Evolutionary conservation across 2,797 vertebrate genomes (phyloP).

Genomic region (Xenopus petersii): DNA sequence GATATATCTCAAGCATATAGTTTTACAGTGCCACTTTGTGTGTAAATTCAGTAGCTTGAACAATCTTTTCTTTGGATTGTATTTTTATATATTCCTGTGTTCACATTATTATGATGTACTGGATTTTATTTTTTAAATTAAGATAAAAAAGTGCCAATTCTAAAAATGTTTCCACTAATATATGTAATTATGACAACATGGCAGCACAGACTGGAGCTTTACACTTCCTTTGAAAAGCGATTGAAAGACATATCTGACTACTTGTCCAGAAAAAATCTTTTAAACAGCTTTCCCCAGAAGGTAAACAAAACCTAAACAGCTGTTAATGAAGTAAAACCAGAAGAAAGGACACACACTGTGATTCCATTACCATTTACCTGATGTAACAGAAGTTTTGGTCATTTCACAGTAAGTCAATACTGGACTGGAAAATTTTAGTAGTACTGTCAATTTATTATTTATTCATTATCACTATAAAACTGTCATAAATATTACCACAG

Average conservation of each 20-base stretch:
- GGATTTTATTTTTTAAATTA: too few relatives aligned
- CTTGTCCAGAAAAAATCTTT: not conserved
- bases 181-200: too few relatives aligned
- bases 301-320: slow-evolving; percentile 41
- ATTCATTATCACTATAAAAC: not conserved
- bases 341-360: slow-evolving; percentile 39
- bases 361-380: slow-evolving; percentile 49
- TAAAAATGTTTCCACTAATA: too few relatives aligned
- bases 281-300: slow-evolving; percentile 33
- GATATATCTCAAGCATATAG: too few relatives aligned
- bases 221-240: not conserved
- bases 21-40: too few relatives aligned
- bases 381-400: slow-evolving; percentile 49
- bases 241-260: slow-evolving; percentile 1
- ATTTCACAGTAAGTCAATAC: slow-evolving; percentile 30
- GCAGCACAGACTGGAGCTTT: too few relatives aligned
- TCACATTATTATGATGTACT: too few relatives aligned
- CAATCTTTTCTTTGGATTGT: too few relatives aligned
- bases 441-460: slow-evolving; percentile 2
- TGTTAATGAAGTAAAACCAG: slow-evolving; percentile 49
- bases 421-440: slow-evolving; percentile 33
- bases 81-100: too few relatives aligned
- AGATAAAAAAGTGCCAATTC: too few relatives aligned
- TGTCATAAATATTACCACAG: too few relatives aligned
- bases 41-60: too few relatives aligned